phyloP scores from a whole-genome alignment of 2,113 vertebrate genomes.

The Leucosticte australis region DNA sequence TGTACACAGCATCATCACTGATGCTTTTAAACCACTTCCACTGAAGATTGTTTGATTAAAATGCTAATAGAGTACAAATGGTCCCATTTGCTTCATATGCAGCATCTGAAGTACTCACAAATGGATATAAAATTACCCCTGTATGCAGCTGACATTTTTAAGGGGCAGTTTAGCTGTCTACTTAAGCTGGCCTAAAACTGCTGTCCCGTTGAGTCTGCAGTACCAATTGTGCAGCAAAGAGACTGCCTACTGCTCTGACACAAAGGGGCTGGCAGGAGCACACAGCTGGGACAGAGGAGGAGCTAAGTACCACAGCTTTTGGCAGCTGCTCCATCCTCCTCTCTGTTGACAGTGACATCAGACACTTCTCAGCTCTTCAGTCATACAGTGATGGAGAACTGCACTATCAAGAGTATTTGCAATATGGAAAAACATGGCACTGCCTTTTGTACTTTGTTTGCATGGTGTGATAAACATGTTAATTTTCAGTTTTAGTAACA shows the following conservation, averaged over 20 bases:
- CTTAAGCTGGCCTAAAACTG: background rate
- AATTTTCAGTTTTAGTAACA: background rate
- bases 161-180: background rate
- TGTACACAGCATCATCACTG: background rate
- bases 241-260: background rate
- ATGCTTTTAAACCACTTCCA: background rate
- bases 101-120: background rate
- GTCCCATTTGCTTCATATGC: background rate
- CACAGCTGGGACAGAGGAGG: background rate
- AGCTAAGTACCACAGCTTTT: background rate
- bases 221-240: background rate
- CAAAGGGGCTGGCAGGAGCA: background rate
- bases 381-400: background rate
- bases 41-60: background rate
- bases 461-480: background rate
- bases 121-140: constrained; percentile 1
- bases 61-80: background rate
- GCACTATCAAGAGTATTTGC: background rate
- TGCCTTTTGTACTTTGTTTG: background rate
- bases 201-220: background rate
- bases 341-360: background rate
- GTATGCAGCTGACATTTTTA: background rate
- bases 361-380: background rate
- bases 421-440: background rate
- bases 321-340: background rate